Conservation (phyloP, 2,888 invertebrate genomes). For the Leucozona laternaria region DNA sequence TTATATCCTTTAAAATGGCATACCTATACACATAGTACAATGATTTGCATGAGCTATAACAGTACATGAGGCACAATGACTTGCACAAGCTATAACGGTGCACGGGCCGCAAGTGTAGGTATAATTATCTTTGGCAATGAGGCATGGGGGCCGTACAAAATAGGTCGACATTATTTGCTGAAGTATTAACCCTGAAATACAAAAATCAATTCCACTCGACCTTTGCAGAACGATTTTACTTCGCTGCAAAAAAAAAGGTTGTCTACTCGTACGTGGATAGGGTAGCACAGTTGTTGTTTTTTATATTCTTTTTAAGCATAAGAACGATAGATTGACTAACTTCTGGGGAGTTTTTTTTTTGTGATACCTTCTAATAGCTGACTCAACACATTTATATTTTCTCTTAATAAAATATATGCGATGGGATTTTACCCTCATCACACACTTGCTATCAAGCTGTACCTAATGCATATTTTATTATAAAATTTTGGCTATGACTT, state of each 20-base stretch:
- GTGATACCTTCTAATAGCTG: constrained; percentile 27
- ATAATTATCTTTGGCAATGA: constrained; percentile 49
- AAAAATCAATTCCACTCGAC: constrained; percentile 72
- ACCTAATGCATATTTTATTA: constrained; percentile 25
- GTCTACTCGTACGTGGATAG: neutral
- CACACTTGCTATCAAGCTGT: constrained; percentile 1
- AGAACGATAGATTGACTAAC: constrained; percentile 35
- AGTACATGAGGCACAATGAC: constrained; percentile 8
- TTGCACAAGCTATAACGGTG: constrained; percentile 5
- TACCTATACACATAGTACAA: neutral
- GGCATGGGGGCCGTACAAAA: constrained; percentile 51
- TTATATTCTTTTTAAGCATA: constrained; percentile 10
- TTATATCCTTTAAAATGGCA: constrained; percentile 15
- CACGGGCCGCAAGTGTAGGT: constrained; percentile 4
- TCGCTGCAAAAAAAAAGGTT: constrained; percentile 18
- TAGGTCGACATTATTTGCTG: constrained; percentile 68
- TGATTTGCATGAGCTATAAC: constrained; percentile 5
- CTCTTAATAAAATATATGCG: neutral
- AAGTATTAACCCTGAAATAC: constrained; percentile 69
- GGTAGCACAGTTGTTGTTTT: neutral
- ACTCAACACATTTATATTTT: constrained; percentile 25
- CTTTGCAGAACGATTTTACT: constrained; percentile 51
- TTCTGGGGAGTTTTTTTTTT: neutral
- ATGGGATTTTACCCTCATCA: constrained; percentile 19
- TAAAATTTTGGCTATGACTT: constrained; percentile 31